A percentile compares a stretch with the other conserved stretches of the same genome.
Evolutionary conservation across 2,797 vertebrate species (phyloP).

Genomic region (Melanotaenia trifasciata): DNA sequence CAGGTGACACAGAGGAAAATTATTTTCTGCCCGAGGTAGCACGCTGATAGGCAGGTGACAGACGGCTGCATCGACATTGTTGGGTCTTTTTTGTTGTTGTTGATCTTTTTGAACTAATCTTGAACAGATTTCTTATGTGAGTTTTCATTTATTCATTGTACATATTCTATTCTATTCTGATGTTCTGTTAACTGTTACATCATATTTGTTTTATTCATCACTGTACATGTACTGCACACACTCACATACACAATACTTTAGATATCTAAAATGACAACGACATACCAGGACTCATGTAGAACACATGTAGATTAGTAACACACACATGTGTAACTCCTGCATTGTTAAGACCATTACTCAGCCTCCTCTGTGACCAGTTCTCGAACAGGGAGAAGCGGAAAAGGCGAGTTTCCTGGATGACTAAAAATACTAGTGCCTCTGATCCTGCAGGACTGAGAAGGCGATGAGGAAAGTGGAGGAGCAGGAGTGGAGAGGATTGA

Average conservation of each 20-base stretch:
- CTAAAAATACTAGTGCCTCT: slow-evolving; percentile 75
- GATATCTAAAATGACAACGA: neutral
- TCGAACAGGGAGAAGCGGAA: slow-evolving; percentile 66
- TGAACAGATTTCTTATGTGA: no score
- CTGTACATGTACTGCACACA: neutral
- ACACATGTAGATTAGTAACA: slow-evolving; percentile 16
- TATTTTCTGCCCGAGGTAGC: neutral
- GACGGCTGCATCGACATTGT: neutral
- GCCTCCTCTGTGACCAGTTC: slow-evolving; percentile 43
- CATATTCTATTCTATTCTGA: no score
- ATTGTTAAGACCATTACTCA: slow-evolving; percentile 46
- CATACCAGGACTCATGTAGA: neutral
- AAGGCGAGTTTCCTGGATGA: slow-evolving; percentile 70
- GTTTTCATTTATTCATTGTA: no score
- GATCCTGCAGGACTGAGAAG: slow-evolving; percentile 46
- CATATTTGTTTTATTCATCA: no score
- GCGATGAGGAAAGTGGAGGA: slow-evolving; percentile 19
- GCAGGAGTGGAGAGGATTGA: slow-evolving; percentile 20
- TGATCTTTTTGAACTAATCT: no score
- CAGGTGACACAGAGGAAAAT: neutral
- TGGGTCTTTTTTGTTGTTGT: neutral
- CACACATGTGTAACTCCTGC: slow-evolving; percentile 15
- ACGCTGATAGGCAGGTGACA: neutral
- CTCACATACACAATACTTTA: slow-evolving; percentile 8
- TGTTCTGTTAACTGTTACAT: no score